phyloP scores from a whole-genome alignment of 2,888 invertebrate species.

The Escarpia spicata region DNA sequence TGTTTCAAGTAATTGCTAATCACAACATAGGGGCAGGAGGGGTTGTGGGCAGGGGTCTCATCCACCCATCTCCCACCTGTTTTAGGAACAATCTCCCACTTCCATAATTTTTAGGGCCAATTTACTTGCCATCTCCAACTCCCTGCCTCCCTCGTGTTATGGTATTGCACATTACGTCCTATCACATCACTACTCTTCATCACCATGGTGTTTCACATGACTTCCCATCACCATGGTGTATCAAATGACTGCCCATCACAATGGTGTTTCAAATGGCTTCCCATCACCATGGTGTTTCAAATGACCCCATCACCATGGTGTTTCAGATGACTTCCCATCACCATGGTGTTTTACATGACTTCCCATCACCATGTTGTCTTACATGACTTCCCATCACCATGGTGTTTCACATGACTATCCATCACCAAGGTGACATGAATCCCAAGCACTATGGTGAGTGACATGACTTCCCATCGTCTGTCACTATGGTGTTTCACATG shows the following conservation, averaged over 20 bases:
- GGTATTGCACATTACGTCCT: not conserved
- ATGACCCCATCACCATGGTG: not conserved
- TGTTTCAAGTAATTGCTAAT: not conserved
- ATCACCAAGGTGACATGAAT: not conserved
- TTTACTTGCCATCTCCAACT: too few species aligned
- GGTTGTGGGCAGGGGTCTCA: not conserved
- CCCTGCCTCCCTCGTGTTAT: not conserved
- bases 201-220: not conserved
- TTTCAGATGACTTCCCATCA: not conserved
- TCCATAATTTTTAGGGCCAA: too few species aligned
- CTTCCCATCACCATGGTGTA: not conserved
- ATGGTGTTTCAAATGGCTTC: not conserved
- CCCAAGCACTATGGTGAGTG: not conserved
- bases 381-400: not conserved
- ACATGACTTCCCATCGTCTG: not conserved
- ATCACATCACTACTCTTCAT: not conserved
- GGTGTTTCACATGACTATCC: not conserved
- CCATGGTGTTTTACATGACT: not conserved
- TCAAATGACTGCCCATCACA: not conserved
- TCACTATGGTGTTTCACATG: too few species aligned
- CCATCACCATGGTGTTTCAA: not conserved
- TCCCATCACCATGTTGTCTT: not conserved
- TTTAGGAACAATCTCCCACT: too few species aligned
- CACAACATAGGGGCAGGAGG: not conserved
- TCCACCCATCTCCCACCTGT: not conserved